Conservation (phyloP, 2,797 vertebrate species). For the Periparus ater region DNA sequence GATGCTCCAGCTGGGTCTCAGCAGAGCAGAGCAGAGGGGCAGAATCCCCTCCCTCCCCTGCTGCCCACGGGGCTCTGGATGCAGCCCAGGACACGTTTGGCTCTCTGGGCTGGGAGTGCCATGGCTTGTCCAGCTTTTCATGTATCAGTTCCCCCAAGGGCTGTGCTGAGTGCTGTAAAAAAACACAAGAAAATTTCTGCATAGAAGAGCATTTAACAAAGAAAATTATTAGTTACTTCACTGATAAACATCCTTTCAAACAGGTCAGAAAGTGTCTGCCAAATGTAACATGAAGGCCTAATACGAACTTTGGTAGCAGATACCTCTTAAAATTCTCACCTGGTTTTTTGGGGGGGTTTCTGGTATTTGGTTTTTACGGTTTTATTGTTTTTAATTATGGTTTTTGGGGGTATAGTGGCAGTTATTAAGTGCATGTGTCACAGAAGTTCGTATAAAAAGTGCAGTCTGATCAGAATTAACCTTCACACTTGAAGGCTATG, state of each 20-base stretch:
- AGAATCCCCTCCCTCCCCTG: not conserved
- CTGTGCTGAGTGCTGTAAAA: not conserved
- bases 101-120: not conserved
- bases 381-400: too few relatives aligned
- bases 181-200: accelerated
- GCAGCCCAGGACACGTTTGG: not conserved
- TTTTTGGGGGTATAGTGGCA: not conserved
- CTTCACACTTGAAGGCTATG: not conserved
- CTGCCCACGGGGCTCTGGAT: not conserved
- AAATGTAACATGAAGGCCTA: not conserved
- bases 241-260: not conserved
- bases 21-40: accelerated
- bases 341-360: not conserved
- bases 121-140: not conserved
- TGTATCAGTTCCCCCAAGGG: not conserved
- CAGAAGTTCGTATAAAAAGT: not conserved
- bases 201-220: not conserved
- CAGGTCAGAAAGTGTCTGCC: not conserved
- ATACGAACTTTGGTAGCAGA: not conserved
- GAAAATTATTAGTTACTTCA: not conserved
- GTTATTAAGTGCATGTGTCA: not conserved
- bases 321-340: not conserved
- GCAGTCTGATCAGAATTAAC: not conserved
- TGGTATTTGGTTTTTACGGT: too few relatives aligned
- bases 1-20: not conserved